These are phyloP conservation scores for Dendrocopos noguchii DNA, from an alignment of 2,113 vertebrate species.

Conservation along the genomic window DNA sequence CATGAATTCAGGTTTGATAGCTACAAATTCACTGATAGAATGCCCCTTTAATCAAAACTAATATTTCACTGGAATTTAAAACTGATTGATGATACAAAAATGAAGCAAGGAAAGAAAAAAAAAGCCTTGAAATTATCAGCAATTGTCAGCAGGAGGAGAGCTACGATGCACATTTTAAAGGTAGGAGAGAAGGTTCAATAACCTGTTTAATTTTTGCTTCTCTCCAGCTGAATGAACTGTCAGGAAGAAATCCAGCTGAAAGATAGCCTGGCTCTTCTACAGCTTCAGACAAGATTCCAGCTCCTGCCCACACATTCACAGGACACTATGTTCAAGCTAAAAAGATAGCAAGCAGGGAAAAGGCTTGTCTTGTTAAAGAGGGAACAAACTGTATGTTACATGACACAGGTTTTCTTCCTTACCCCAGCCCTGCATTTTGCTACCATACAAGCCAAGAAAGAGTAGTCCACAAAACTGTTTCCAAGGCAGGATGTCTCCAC, in stretches of 20 bases:
- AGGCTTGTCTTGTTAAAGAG: background rate
- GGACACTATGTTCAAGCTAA: background rate
- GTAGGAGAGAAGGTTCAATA: background rate
- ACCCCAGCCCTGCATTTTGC: background rate
- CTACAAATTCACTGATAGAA: background rate
- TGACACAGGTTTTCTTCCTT: background rate
- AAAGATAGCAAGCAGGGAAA: background rate
- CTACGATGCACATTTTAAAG: background rate
- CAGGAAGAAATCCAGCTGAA: conserved; percentile 41
- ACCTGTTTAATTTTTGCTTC: conserved; percentile 22
- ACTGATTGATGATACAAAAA: background rate
- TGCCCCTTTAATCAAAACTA: background rate
- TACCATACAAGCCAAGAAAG: fast-evolving
- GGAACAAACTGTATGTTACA: background rate
- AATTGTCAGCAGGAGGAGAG: background rate
- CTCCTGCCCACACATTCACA: background rate
- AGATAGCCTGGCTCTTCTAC: background rate
- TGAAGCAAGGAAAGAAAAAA: background rate
- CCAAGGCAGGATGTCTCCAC: background rate
- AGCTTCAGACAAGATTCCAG: background rate
- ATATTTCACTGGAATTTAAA: background rate
- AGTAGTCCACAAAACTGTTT: background rate
- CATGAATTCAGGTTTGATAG: background rate
- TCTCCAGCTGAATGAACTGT: background rate
- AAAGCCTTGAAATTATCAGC: background rate